A percentile compares a stretch with the other conserved stretches of the same genome.
phyloP scores from a whole-genome alignment of 2,888 invertebrate species.

The Andrena bicolor region DNA sequence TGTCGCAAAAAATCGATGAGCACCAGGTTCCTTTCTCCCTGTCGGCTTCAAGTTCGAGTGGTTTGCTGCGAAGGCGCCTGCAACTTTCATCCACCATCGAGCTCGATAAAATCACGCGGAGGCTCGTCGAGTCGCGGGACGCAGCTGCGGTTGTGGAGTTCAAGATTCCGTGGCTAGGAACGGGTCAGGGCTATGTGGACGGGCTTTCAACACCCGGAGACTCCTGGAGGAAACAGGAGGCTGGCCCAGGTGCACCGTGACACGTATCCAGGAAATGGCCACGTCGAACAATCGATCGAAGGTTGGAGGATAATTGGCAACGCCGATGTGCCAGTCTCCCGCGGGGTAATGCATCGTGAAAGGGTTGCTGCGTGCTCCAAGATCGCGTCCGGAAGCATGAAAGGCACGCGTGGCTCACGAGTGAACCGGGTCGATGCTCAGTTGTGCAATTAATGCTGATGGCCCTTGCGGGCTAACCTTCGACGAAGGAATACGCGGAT shows the following conservation, averaged over 20 bases:
- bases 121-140: too few relatives aligned
- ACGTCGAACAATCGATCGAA: conserved; percentile 58
- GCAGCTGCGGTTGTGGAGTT: too few relatives aligned
- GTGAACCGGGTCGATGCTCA: conserved; percentile 21
- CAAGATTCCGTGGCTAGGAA: conserved; percentile 8
- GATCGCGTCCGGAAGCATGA: conserved; percentile 20
- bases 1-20: conserved; percentile 29
- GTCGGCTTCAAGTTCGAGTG: conserved; percentile 3
- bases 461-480: not conserved
- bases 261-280: conserved; percentile 35
- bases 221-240: conserved; percentile 8
- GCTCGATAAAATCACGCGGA: too few relatives aligned
- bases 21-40: conserved; percentile 3
- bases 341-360: conserved; percentile 48
- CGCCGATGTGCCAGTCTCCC: conserved; percentile 39
- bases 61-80: not conserved
- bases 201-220: not conserved
- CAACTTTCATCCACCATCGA: not conserved
- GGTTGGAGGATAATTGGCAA: conserved; percentile 52
- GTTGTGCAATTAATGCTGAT: conserved; percentile 8
- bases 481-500: not conserved
- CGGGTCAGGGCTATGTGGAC: conserved; percentile 36
- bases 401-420: conserved; percentile 42
- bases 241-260: conserved; percentile 1
- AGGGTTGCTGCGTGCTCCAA: conserved; percentile 36